Percentiles rank a stretch among this genome's conserved stretches.
These are phyloP conservation scores for Venturia canescens DNA, from an alignment of 1,140 invertebrate genomes.

Conservation along the genomic window DNA sequence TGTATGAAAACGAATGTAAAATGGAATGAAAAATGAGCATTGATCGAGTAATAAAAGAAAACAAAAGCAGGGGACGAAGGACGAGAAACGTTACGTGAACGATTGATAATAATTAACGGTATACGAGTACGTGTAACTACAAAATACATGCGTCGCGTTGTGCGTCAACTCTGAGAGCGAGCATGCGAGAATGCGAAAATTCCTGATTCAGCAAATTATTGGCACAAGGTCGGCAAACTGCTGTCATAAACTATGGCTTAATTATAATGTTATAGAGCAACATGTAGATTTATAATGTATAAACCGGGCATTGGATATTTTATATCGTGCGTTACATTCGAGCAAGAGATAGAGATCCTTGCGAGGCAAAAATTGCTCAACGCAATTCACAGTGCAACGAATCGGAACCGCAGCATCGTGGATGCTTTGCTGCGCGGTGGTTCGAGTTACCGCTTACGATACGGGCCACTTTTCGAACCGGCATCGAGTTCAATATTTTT, in stretches of 20 bases:
- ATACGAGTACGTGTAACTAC: too few species aligned
- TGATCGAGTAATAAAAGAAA: too few species aligned
- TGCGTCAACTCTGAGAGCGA: not conserved
- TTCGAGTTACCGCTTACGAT: not conserved
- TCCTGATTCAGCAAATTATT: slow-evolving; percentile 56
- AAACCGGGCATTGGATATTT: not conserved
- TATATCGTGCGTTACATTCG: slow-evolving; percentile 36
- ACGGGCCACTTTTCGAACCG: not conserved
- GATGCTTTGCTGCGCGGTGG: not conserved
- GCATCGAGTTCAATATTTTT: not conserved
- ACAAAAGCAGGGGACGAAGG: too few species aligned
- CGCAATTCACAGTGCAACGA: slow-evolving; percentile 44
- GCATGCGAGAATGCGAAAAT: slow-evolving; percentile 50
- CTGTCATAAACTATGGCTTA: slow-evolving; percentile 13
- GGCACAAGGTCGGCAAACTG: slow-evolving; percentile 61
- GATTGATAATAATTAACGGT: slow-evolving; percentile 46
- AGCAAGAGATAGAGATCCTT: slow-evolving; percentile 48
- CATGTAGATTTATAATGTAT: slow-evolving; percentile 1
- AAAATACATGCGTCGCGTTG: not conserved
- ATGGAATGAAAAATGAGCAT: too few species aligned
- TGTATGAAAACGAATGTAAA: too few species aligned
- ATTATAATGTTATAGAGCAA: slow-evolving; percentile 13
- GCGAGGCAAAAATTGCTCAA: slow-evolving; percentile 60
- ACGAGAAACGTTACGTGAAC: slow-evolving; percentile 52
- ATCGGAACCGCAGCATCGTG: slow-evolving; percentile 51